Evolutionary conservation across 2,113 vertebrate species (phyloP), one percentile per base, ranked within the genome.

Genomic region (Crotophaga sulcirostris): DNA sequence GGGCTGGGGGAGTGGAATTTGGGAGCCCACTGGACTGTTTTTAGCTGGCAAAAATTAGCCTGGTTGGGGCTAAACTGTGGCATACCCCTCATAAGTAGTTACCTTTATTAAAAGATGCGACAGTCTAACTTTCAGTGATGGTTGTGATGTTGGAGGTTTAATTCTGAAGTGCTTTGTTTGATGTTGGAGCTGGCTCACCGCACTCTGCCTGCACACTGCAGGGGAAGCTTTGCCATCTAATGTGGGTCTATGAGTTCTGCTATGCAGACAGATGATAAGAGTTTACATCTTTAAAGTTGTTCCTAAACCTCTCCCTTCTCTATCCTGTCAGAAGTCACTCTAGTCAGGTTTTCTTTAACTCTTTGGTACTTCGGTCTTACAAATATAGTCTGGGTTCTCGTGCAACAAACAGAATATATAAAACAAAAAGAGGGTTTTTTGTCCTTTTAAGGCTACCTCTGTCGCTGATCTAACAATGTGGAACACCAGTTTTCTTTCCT

Each of bases 341-440:
- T n/a, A 67, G 17, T 51, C 23, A 72, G 33, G 33, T 42, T 83
- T 81, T 73, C 44, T 59, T 60, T 26, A 62, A 13, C 16, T 85
- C 9, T 59, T 11, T 75, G 52, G 45, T 9, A 51, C 84, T 80
- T 76, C 38, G 60, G n/a, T 20, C 33, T 86, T 66, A 44, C 10
- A 59, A 63, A 52, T 13, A 4, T 0, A 1, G 7, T 42, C 25
- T 44, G 42, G 14, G 36, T 44, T 55, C 24, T 79, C 2, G 0
- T 21, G 28, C 23, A 72, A 82, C 10, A 72, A 51, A 49, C 1
- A 49, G 10, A 58, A 62, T 66, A 33, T 4, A 3, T 58, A 11
- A 42, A 78, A 29, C 2, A 34, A 64, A 51, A 64, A 8, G 5
- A 0, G 7, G 0, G 3, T 19, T 51, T 44, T 58, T 25, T 54